Conservation (phyloP, 92 coral and sea anemone genomes). For the Porites divaricata region DNA sequence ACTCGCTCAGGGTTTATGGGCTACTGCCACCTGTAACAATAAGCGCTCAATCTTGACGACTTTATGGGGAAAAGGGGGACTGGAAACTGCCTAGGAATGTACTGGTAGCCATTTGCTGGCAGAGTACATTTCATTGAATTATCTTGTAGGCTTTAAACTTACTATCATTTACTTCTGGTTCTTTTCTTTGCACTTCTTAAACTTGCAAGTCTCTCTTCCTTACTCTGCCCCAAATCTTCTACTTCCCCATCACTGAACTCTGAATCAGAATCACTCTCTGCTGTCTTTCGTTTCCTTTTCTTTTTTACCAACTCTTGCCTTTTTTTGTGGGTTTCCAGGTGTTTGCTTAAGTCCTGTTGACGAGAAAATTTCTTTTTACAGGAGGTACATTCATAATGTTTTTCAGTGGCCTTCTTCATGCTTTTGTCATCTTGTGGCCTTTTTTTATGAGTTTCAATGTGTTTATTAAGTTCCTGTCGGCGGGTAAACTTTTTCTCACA, state of each 20-base stretch:
- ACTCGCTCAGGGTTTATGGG: too few species aligned
- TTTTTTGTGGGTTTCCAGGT: neutral
- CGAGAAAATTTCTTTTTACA: too few species aligned
- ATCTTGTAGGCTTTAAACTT: neutral
- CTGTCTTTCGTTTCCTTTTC: neutral
- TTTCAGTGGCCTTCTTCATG: neutral
- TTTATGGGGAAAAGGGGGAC: too few species aligned
- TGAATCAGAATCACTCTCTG: neutral
- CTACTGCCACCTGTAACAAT: too few species aligned
- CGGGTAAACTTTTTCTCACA: slow-evolving; percentile 8
- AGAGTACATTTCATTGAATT: neutral
- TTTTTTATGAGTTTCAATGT: neutral
- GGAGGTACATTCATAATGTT: too few species aligned
- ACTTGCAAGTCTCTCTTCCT: slow-evolving; percentile 3
- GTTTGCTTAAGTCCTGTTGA: neutral
- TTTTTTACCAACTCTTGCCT: neutral
- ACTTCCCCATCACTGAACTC: neutral
- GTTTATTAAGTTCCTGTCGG: slow-evolving; percentile 19
- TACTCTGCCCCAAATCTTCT: neutral
- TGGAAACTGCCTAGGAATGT: too few species aligned
- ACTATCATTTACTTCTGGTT: neutral
- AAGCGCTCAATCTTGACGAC: too few species aligned
- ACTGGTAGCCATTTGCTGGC: neutral
- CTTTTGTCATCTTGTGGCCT: neutral
- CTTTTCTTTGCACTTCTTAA: neutral